These are phyloP conservation scores for Daubentonia madagascariensis DNA, from an alignment of 2,113 vertebrate genomes.

Conservation along the genomic window DNA sequence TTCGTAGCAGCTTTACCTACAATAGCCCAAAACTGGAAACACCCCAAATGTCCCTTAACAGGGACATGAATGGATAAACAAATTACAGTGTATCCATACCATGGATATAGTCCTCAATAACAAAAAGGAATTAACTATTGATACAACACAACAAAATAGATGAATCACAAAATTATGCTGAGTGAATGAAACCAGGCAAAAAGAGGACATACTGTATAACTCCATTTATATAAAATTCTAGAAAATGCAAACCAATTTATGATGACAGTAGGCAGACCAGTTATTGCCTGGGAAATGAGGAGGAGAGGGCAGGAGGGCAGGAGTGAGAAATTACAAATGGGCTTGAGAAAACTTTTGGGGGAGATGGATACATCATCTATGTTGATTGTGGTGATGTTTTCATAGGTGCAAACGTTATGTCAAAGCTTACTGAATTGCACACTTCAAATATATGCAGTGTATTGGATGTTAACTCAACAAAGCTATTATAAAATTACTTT, in stretches of 20 bases:
- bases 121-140: background rate
- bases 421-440: background rate
- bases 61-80: background rate
- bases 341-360: background rate
- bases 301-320: background rate
- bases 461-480: background rate
- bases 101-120: background rate
- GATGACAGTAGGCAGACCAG: background rate
- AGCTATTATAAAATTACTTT: background rate
- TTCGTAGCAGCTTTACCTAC: background rate
- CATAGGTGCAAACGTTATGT: background rate
- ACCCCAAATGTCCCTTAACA: background rate
- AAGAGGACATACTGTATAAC: background rate
- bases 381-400: background rate
- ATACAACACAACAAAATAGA: background rate
- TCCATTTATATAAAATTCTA: background rate
- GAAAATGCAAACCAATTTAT: background rate
- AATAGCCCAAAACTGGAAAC: background rate
- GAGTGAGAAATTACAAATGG: background rate
- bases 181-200: background rate
- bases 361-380: background rate
- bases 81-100: background rate
- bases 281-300: background rate
- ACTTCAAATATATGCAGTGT: background rate
- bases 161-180: background rate